A percentile compares a stretch with the other conserved stretches of the same genome.
phyloP scores from a whole-genome alignment of 2,113 vertebrate species.

The Arvicanthis niloticus region DNA sequence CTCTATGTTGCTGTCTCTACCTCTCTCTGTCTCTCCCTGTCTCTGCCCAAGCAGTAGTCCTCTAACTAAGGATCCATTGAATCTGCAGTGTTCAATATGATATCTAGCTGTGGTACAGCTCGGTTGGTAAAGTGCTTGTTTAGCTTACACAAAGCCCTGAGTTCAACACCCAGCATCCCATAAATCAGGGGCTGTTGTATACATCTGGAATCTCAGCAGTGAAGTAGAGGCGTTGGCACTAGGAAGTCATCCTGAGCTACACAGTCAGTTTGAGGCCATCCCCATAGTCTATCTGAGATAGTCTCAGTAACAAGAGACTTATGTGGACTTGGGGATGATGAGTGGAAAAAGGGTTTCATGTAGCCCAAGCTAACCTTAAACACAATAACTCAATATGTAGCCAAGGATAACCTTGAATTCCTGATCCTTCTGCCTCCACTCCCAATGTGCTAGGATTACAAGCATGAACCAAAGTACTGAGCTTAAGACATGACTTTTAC shows the following conservation, averaged over 20 bases:
- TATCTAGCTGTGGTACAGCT: not conserved
- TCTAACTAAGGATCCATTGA: not conserved
- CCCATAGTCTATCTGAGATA: not conserved
- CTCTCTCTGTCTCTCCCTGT: not conserved
- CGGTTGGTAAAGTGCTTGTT: not conserved
- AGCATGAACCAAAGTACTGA: too few species aligned
- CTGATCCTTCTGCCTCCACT: not conserved
- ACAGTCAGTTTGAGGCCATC: not conserved
- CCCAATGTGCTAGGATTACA: not conserved
- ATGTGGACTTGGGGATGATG: not conserved
- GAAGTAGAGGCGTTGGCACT: not conserved
- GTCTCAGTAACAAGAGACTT: not conserved
- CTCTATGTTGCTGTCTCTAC: too few species aligned
- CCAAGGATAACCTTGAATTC: not conserved
- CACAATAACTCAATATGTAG: not conserved
- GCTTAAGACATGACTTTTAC: not conserved
- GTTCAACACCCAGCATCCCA: not conserved
- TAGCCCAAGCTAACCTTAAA: not conserved
- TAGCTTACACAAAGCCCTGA: not conserved
- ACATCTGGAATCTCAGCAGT: not conserved
- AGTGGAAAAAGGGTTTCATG: not conserved
- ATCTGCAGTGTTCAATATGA: not conserved
- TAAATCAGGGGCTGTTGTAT: not conserved
- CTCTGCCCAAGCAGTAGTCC: not conserved
- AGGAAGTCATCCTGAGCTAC: not conserved